Evolutionary conservation across 1,140 invertebrate species (phyloP), one percentile per base, ranked within the genome.

Genomic region (Formica exsecta): DNA sequence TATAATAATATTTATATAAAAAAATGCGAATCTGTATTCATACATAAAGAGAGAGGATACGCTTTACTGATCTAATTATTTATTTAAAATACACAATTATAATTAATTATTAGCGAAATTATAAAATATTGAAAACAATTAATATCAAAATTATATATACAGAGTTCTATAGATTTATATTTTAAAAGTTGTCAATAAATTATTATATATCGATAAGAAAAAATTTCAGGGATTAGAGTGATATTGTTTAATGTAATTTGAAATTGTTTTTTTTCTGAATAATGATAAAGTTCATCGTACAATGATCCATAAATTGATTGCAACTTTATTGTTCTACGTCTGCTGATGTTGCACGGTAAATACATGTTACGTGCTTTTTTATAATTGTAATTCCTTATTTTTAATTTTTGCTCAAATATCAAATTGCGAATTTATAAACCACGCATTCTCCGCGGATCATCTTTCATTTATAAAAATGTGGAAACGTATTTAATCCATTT

Each of bases 401-500:
- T 3, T 32, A 32, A 41, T 25, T 41, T 61, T 79, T 1, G n/a
- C 4, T 36, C 1, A 25, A 13, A 36, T 54, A 51, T 54, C 11
- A 80, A 22, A 1, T 41, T 25, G 48, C 6, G 1, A 54, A 66
- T 68, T 51, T 79, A 51, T 25, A 36, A n/a, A 54, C 22, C 6
- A 70, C 16, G 9, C 4, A 22, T 22, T 66, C 3, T 41, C 3
- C 5, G 22, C 11, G 48, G 25, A 3, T 80, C 16, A n/a, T 2
- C 5, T 61, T 7, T 41, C 13, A 8, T 71, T 41, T 71, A 70
- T 2, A 8, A 22, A 59, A 81, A 32, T 68, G 3, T 8, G n/a
- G 19, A 54, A 73, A 73, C 9, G 13, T 4, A 32, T 44, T 44
- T 83, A 48, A 61, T 13, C n/a, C 13, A 83, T 25, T 83, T 51